Evolutionary conservation across 2,113 vertebrate species (phyloP).

Genomic region (Collichthys lucidus): DNA sequence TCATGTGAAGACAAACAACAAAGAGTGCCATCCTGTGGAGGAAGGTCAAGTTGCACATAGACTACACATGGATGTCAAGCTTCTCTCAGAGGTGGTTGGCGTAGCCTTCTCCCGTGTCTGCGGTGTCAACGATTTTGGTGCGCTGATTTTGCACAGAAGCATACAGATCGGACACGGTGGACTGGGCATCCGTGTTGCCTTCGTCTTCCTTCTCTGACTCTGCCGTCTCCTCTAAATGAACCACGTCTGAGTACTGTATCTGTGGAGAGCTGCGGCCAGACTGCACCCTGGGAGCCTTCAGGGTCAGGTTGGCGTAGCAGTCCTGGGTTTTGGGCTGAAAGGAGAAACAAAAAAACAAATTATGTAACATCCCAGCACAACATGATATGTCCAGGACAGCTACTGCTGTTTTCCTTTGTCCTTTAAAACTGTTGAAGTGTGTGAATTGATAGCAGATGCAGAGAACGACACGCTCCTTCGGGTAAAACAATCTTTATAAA

Average conservation of each 20-base stretch:
- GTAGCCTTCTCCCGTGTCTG: conserved; percentile 63
- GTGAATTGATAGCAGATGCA: background rate
- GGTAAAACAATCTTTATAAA: background rate
- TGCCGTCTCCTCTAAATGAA: conserved; percentile 23
- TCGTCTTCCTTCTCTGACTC: conserved; percentile 46
- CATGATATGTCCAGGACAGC: too few relatives aligned
- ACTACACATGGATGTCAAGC: background rate
- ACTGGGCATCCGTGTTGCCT: conserved; percentile 34
- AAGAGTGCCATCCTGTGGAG: conserved; percentile 62
- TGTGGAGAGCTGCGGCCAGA: conserved; percentile 66
- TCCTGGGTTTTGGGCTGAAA: conserved; percentile 68
- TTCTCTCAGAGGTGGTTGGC: conserved; percentile 78
- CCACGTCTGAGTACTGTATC: conserved; percentile 73
- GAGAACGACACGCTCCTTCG: background rate
- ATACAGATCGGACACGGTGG: conserved; percentile 78
- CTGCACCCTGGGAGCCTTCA: conserved; percentile 72
- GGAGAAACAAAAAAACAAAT: background rate
- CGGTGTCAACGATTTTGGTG: conserved; percentile 61
- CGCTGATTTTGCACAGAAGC: conserved; percentile 80
- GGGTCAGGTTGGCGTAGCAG: conserved; percentile 82
- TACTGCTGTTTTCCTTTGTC: too few relatives aligned
- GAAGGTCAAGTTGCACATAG: background rate
- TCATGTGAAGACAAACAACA: conserved; percentile 23
- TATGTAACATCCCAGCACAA: background rate
- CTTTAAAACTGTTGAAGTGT: background rate